These are phyloP conservation scores for Agonopterix heracliana DNA, from an alignment of 2,888 invertebrate genomes.

Conservation along the genomic window DNA sequence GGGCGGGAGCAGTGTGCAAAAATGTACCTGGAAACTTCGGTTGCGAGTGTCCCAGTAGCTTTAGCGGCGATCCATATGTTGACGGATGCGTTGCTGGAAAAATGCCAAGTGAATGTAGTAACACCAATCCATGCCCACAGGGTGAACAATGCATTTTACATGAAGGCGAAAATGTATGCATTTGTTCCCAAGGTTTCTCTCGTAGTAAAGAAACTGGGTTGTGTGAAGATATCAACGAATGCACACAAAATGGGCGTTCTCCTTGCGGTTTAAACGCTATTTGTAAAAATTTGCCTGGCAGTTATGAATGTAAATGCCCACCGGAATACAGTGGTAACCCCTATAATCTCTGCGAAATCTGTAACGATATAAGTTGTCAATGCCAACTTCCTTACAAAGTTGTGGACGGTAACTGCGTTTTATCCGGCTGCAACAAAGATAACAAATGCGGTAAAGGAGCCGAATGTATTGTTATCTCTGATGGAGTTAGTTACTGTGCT, in stretches of 20 bases:
- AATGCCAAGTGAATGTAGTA: slow-evolving; percentile 83
- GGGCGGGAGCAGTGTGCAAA: slow-evolving; percentile 89
- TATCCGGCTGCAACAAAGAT: slow-evolving; percentile 88
- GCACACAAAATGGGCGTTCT: slow-evolving; percentile 84
- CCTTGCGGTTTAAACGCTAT: slow-evolving; percentile 93
- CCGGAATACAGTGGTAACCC: slow-evolving; percentile 93
- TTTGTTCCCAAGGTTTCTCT: slow-evolving; percentile 92
- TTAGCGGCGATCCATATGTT: slow-evolving; percentile 86
- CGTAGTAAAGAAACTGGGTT: slow-evolving; percentile 83
- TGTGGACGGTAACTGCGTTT: slow-evolving; percentile 87
- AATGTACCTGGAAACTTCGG: slow-evolving; percentile 91
- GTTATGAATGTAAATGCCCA: slow-evolving; percentile 94
- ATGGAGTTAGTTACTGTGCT: slow-evolving; percentile 94
- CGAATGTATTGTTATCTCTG: slow-evolving; percentile 92
- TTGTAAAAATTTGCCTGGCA: slow-evolving; percentile 94
- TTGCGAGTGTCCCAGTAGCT: slow-evolving; percentile 91
- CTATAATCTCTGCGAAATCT: slow-evolving; percentile 90
- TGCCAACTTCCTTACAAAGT: slow-evolving; percentile 92
- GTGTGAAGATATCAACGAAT: slow-evolving; percentile 92
- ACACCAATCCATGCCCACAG: slow-evolving; percentile 84
- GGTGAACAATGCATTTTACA: slow-evolving; percentile 92
- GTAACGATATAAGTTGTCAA: slow-evolving; percentile 88
- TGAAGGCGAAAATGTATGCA: slow-evolving; percentile 88
- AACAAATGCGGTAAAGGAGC: slow-evolving; percentile 91
- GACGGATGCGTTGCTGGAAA: slow-evolving; percentile 83